phyloP scores from a whole-genome alignment of 2,113 vertebrate genomes.

The Corythoichthys intestinalis region DNA sequence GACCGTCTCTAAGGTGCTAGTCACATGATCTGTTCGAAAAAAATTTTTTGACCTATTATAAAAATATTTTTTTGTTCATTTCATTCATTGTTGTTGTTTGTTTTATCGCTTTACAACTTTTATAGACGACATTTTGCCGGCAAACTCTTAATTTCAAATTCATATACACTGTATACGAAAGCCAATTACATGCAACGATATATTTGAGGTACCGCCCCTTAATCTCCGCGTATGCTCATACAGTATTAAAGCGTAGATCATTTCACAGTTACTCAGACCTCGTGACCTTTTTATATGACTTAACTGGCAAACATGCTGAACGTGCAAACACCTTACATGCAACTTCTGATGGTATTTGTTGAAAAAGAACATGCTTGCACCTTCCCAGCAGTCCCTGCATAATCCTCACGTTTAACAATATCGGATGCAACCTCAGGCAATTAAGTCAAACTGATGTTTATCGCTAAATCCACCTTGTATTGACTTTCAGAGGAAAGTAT shows the following conservation, averaged over 20 bases:
- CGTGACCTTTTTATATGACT: constrained; percentile 24
- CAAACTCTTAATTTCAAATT: too few species aligned
- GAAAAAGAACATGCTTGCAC: constrained; percentile 35
- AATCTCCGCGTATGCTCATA: not conserved
- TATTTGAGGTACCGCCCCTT: too few species aligned
- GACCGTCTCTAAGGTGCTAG: too few species aligned
- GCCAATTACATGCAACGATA: too few species aligned
- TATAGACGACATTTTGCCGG: too few species aligned
- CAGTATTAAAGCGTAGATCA: constrained; percentile 10
- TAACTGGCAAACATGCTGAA: constrained; percentile 1
- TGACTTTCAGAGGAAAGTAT: constrained; percentile 36
- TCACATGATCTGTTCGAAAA: too few species aligned
- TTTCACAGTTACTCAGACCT: constrained; percentile 27
- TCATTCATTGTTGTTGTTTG: too few species aligned
- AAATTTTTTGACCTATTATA: too few species aligned
- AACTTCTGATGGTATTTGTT: constrained; percentile 15
- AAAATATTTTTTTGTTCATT: too few species aligned
- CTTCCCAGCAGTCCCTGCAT: constrained; percentile 23
- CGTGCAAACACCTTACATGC: constrained; percentile 23
- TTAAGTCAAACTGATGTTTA: constrained; percentile 55
- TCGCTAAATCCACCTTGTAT: constrained; percentile 38
- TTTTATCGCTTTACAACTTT: too few species aligned
- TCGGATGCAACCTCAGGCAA: constrained; percentile 40
- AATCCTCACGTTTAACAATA: constrained; percentile 43
- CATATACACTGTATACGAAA: too few species aligned